These are phyloP conservation scores for Irena cyanogastra DNA, from an alignment of 2,113 vertebrate genomes.

Conservation along the genomic window DNA sequence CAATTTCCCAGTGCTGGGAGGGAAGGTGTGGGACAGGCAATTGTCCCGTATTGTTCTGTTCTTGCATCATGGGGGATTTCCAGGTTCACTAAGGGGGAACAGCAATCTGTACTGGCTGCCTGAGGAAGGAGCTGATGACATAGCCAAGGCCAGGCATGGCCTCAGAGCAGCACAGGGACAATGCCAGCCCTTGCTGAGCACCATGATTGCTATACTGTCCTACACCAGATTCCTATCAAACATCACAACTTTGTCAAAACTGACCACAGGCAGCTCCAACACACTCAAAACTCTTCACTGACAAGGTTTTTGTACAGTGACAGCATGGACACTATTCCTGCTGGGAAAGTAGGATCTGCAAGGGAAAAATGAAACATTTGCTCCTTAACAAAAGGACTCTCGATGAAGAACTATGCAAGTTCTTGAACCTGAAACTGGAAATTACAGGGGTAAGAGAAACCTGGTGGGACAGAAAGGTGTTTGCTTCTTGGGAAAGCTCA, in stretches of 20 bases:
- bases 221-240: background rate
- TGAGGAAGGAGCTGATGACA: background rate
- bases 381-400: background rate
- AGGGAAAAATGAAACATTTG: background rate
- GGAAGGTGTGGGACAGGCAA: background rate
- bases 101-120: background rate
- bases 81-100: background rate
- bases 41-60: accelerated
- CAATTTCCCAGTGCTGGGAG: background rate
- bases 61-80: background rate
- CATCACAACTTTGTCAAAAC: background rate
- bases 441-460: background rate
- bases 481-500: background rate
- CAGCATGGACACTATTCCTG: accelerated
- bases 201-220: accelerated
- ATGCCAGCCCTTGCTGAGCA: background rate
- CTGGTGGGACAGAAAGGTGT: background rate
- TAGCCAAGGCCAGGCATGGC: background rate
- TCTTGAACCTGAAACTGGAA: background rate
- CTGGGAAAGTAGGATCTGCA: background rate
- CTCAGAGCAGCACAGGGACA: background rate
- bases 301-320: accelerated
- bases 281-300: background rate
- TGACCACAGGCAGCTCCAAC: background rate
- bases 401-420: background rate